Percentiles rank a stretch among this genome's conserved stretches.
phyloP scores from a whole-genome alignment of 2,797 vertebrate genomes.

The Meda fulgida region DNA sequence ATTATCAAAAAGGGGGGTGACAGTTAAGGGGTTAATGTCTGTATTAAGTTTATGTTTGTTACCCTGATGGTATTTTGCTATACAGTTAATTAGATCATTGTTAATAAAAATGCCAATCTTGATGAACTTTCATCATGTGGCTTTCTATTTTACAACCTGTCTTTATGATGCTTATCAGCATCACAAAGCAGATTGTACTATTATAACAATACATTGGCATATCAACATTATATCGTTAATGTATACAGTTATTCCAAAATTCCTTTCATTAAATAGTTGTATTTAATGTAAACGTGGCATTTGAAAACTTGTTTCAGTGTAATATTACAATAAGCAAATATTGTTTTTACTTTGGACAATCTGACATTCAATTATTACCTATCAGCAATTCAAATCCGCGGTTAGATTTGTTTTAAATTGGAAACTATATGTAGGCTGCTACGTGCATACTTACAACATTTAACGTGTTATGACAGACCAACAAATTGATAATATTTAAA shows the following conservation, averaged over 20 bases:
- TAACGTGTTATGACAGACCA: neutral
- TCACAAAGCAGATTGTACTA: neutral
- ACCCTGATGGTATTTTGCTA: neutral
- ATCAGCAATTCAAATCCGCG: neutral
- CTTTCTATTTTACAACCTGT: neutral
- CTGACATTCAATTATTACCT: constrained; percentile 30
- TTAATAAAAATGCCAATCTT: neutral
- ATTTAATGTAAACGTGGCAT: neutral
- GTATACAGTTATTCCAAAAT: neutral
- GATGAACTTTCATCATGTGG: neutral
- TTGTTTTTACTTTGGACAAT: neutral
- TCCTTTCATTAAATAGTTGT: neutral
- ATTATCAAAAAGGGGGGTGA: no score
- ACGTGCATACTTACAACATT: neutral
- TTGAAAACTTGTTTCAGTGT: neutral
- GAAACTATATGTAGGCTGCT: neutral
- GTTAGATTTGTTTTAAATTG: neutral
- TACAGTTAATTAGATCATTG: neutral
- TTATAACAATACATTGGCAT: neutral
- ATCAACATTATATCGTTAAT: neutral
- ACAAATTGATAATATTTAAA: neutral
- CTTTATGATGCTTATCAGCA: constrained; percentile 6
- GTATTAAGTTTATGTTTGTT: neutral
- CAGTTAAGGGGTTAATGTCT: neutral
- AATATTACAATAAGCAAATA: neutral